Evolutionary conservation across 2,888 invertebrate species (phyloP), one percentile per base, ranked within the genome.

Genomic region (Harpalus rufipes): DNA sequence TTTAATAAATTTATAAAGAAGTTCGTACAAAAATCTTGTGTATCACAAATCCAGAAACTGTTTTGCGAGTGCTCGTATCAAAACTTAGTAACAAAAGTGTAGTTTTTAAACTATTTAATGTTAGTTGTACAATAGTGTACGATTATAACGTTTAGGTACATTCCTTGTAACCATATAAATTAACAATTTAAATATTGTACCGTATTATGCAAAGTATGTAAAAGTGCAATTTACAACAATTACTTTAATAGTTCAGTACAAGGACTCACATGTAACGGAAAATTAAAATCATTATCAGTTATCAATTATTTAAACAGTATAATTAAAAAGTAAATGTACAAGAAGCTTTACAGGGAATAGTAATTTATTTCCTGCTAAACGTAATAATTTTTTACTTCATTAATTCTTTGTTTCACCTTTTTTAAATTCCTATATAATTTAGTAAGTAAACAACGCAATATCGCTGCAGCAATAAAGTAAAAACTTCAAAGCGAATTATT

Each of bases 181-280:
- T 51, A 51, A 51, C 10, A 10, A 51, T 51, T 51, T 51, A 51
- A 51, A 51, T 3, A 51, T 10, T 51, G 10, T 51, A 51, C 8
- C 10, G 7, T 12, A 51, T 51, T 51, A 51, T 51, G 44, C 12
- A 51, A 51, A 51, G 44, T 51, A 51, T 51, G 44, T 51, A 51
- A 51, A 18, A 63, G 12, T 63, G 63, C 12, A 21, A 63, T 63
- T 32, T 32, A 6, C 32, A 32, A 12, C 44, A 8, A 82, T 81
- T 63, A 68, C 58, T 72, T 72, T 82, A 82, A 72, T 81, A 10
- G 81, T 81, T 65, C 25, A 21, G 41, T 72, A 58, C 68, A 72
- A 82, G 68, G 82, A 82, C 72, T 58, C 25, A 72, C 7, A n/a
- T 32, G 8, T 68, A 82, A 68, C 68, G 58, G 72, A 82, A 39